A percentile compares a stretch with the other conserved stretches of the same genome.
These are phyloP conservation scores for Oryctes rhinoceros DNA, from an alignment of 1,140 invertebrate genomes.

Conservation along the genomic window DNA sequence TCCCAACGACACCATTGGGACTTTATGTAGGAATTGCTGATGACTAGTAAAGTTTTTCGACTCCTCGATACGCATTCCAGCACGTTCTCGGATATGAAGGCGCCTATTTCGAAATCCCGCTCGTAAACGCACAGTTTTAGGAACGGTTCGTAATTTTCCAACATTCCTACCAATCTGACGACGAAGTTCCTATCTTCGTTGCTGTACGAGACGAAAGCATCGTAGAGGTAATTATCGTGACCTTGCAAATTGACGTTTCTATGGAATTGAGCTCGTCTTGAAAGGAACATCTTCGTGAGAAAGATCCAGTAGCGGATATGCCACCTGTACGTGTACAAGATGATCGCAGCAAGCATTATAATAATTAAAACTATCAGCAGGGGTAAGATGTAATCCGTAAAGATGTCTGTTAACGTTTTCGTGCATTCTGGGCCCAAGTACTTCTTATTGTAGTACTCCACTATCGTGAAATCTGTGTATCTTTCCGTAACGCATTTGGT, in stretches of 20 bases:
- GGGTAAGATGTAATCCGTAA: slow-evolving; percentile 33
- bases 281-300: slow-evolving; percentile 52
- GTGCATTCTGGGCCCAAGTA: slow-evolving; percentile 21
- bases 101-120: slow-evolving; percentile 71
- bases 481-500: slow-evolving; percentile 41
- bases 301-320: slow-evolving; percentile 67
- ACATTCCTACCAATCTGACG: slow-evolving; percentile 64
- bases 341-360: slow-evolving; percentile 8
- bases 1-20: slow-evolving; percentile 76
- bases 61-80: slow-evolving; percentile 68
- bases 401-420: background rate
- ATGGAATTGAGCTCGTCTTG: slow-evolving; percentile 40
- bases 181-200: slow-evolving; percentile 71
- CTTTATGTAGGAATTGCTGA: slow-evolving; percentile 70
- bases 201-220: slow-evolving; percentile 74
- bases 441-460: slow-evolving; percentile 41
- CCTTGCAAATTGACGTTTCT: slow-evolving; percentile 46
- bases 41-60: slow-evolving; percentile 69
- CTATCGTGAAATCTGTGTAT: slow-evolving; percentile 34
- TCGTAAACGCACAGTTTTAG: slow-evolving; percentile 72
- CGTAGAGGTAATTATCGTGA: slow-evolving; percentile 64
- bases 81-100: slow-evolving; percentile 69
- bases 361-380: slow-evolving; percentile 28
- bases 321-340: slow-evolving; percentile 53
- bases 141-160: slow-evolving; percentile 66